Base-by-base conservation (phyloP, 2,797 vertebrate genomes). In the Alca torda region DNA sequence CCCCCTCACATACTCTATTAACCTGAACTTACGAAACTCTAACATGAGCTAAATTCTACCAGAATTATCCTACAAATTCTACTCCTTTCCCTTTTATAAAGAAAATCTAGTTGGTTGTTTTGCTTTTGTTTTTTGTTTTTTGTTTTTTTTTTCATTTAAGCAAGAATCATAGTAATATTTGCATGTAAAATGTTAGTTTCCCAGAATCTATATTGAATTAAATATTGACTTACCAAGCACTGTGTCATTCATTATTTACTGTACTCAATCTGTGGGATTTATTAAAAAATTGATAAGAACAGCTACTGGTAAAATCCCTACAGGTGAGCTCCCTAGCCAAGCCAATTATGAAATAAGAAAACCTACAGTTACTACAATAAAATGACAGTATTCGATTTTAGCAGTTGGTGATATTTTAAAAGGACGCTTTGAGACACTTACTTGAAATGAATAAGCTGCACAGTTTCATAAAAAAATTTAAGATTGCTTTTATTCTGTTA, bases 241-340 rank as follows among this genome's bases (percentile, higher is more conserved):
- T 75, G 60, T 84, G 76, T 92, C 94, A 98, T 98, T 97, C 97
- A 98, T 98, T 98, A 98, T 98, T 98, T 98, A 98, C 94, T 48
- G 78, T 95, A 95, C 41, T 95, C 95, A 98, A 96, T 97, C 95
- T 96, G 84, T 93, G 69, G 79, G 89, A 97, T 97, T 98, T 98
- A 97, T 97, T 97, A 70, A 97, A 97, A 97, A 97, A 92, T 89
- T 97, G 93, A 94, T 97, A 97, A 97, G 92, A 91, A 90, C 24
- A 23, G 84, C 92, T 92, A 41, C 53, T 96, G 89, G 82, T 94
- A 65, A 95, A 98, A 97, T 95, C 76, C 87, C 94, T 89, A 91
- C 84, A 89, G 93, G 93, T 95, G 90, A 93, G 92, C 92, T 96
- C 93, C 92, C 95, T 73, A 83, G 90, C 76, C 90, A 96, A 97